Percentiles rank a stretch among this genome's conserved stretches.
phyloP scores from a whole-genome alignment of 2,113 vertebrate genomes.

The Psephotus haematonotus region DNA sequence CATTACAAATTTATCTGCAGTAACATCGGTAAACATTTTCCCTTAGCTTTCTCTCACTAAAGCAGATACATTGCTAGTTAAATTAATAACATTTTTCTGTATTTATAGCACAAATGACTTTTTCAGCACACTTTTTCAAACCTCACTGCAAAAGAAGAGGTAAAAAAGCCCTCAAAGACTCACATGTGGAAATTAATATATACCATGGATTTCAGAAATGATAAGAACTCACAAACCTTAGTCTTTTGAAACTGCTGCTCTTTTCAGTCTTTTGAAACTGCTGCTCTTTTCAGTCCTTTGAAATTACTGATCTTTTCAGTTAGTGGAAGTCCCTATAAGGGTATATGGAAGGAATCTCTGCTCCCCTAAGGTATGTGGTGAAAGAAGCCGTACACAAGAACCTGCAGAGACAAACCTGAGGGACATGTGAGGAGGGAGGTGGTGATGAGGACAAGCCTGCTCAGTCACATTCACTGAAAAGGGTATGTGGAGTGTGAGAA shows the following conservation, averaged over 20 bases:
- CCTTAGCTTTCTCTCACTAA: not conserved
- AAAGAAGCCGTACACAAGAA: not conserved
- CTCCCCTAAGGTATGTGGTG: not conserved
- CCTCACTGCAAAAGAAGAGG: not conserved
- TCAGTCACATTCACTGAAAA: not conserved
- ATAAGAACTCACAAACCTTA: not conserved
- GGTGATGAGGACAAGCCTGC: not conserved
- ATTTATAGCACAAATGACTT: not conserved
- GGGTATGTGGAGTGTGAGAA: not conserved
- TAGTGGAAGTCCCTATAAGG: not conserved
- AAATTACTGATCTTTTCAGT: not conserved
- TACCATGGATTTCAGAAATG: not conserved
- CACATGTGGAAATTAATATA: not conserved
- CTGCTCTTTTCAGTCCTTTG: not conserved
- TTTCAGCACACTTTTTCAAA: not conserved
- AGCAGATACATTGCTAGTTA: not conserved
- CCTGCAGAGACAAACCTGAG: fast-evolving
- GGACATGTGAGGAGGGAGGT: not conserved
- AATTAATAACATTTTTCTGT: not conserved
- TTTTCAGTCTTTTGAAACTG: not conserved
- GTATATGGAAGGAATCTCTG: not conserved
- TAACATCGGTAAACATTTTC: not conserved
- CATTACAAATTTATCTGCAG: not conserved
- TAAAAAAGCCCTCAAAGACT: not conserved
- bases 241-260: not conserved